Evolutionary conservation across 1,140 invertebrate genomes (phyloP).

Genomic region (Drosophila tani): DNA sequence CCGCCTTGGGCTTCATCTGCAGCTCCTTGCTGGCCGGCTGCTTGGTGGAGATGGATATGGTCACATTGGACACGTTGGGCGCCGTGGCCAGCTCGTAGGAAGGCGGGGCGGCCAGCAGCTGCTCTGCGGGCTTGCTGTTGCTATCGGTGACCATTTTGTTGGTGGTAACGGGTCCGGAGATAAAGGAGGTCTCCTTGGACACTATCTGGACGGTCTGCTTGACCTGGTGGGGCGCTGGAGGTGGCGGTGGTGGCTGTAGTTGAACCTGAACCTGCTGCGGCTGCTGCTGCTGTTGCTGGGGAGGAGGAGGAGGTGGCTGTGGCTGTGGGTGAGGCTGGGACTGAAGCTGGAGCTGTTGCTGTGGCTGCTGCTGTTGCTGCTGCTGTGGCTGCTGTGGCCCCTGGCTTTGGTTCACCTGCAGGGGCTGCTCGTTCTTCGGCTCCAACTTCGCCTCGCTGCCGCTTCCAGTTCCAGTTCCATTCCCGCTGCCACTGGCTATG

Average conservation of each 20-base stretch:
- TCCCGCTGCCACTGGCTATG: constrained; percentile 6
- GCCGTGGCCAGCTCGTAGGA: constrained; percentile 66
- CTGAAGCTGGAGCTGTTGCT: constrained; percentile 4
- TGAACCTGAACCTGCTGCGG: constrained; percentile 46
- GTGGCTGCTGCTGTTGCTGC: constrained; percentile 19
- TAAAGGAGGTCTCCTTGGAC: constrained; percentile 85
- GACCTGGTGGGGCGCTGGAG: constrained; percentile 42
- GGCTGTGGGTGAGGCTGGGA: too few species aligned
- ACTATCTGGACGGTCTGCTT: constrained; percentile 82
- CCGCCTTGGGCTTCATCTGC: constrained; percentile 33
- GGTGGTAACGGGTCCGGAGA: constrained; percentile 73
- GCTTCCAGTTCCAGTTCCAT: neutral
- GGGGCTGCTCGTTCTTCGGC: constrained; percentile 16
- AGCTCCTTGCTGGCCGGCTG: constrained; percentile 48
- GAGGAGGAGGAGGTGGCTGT: constrained; percentile 48
- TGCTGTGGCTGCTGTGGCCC: constrained; percentile 61
- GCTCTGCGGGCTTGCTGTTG: constrained; percentile 27
- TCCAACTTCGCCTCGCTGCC: constrained; percentile 22
- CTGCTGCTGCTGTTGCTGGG: constrained; percentile 45
- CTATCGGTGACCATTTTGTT: constrained; percentile 17
- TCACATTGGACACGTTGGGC: constrained; percentile 61
- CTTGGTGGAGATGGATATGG: constrained; percentile 73
- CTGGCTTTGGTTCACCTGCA: constrained; percentile 17
- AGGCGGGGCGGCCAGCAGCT: constrained; percentile 60
- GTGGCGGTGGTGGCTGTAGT: neutral